Evolutionary conservation across 1,140 invertebrate species (phyloP).

Genomic region (Drosophila jambulina): DNA sequence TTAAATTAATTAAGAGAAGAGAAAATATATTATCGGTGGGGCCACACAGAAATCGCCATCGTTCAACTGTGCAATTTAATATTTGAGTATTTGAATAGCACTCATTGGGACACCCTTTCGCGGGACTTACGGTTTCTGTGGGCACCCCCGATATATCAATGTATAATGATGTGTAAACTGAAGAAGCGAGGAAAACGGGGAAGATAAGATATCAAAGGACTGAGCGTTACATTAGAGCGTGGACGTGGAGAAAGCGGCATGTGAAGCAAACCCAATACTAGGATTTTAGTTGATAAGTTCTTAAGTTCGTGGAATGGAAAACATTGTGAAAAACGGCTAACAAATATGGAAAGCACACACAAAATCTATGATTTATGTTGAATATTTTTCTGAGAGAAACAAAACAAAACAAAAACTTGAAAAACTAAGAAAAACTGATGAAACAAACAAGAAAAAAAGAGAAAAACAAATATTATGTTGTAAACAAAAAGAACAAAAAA

Average conservation of each 20-base stretch:
- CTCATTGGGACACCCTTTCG: neutral
- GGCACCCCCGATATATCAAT: neutral
- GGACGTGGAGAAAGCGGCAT: conserved; percentile 38
- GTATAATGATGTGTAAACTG: conserved; percentile 22
- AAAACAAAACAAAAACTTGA: conserved; percentile 36
- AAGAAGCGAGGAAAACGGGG: conserved; percentile 15
- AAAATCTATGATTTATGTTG: conserved; percentile 67
- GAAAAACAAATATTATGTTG: conserved; percentile 64
- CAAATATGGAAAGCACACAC: conserved; percentile 63
- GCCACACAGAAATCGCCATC: neutral
- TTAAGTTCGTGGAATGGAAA: conserved; percentile 41
- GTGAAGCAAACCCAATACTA: conserved; percentile 64
- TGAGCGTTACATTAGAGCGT: conserved; percentile 70
- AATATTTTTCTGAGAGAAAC: conserved; percentile 68
- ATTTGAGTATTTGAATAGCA: neutral
- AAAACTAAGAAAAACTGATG: conserved; percentile 15
- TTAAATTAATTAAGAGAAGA: conserved; percentile 57
- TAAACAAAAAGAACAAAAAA: conserved; percentile 60
- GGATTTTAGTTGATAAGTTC: conserved; percentile 77
- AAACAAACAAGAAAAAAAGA: conserved; percentile 15
- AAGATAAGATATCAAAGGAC: conserved; percentile 75
- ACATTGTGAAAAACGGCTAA: conserved; percentile 55
- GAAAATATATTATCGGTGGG: conserved; percentile 6
- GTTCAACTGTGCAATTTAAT: neutral
- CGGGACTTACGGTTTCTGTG: neutral